Conservation (phyloP, 1,140 invertebrate species). For the Euwallacea similis region DNA sequence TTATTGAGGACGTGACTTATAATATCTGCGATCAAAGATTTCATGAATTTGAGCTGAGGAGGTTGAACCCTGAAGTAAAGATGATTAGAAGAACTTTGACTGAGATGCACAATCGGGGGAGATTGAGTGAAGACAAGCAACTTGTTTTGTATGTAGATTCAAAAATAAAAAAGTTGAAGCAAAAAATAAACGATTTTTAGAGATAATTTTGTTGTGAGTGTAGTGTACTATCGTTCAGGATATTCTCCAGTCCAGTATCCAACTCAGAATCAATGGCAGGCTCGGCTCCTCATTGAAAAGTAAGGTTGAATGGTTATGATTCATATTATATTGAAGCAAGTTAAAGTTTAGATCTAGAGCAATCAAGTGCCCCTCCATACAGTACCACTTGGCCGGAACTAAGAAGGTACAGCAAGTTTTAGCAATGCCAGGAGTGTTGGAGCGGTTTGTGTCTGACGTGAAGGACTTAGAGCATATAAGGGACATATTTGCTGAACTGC, state of each 20-base stretch:
- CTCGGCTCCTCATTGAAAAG: constrained; percentile 82
- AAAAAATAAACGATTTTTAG: constrained; percentile 53
- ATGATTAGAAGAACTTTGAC: constrained; percentile 73
- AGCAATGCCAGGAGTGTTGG: constrained; percentile 69
- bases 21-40: constrained; percentile 89
- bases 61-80: constrained; percentile 69
- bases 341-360: constrained; percentile 58
- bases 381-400: constrained; percentile 82
- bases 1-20: constrained; percentile 85
- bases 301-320: constrained; percentile 20
- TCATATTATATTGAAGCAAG: not conserved
- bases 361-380: constrained; percentile 95
- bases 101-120: constrained; percentile 61
- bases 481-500: constrained; percentile 88
- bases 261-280: constrained; percentile 79
- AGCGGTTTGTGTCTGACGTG: constrained; percentile 70
- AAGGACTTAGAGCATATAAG: constrained; percentile 62
- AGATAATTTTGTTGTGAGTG: constrained; percentile 72
- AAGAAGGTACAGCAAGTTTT: constrained; percentile 91
- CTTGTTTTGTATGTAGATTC: constrained; percentile 64
- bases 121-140: constrained; percentile 63
- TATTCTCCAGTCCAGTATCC: constrained; percentile 93
- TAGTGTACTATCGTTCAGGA: constrained; percentile 65
- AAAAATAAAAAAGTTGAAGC: too few species aligned
- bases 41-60: constrained; percentile 82